Conservation (phyloP, 1,140 invertebrate genomes). For the Gonioctena quinquepunctata region DNA sequence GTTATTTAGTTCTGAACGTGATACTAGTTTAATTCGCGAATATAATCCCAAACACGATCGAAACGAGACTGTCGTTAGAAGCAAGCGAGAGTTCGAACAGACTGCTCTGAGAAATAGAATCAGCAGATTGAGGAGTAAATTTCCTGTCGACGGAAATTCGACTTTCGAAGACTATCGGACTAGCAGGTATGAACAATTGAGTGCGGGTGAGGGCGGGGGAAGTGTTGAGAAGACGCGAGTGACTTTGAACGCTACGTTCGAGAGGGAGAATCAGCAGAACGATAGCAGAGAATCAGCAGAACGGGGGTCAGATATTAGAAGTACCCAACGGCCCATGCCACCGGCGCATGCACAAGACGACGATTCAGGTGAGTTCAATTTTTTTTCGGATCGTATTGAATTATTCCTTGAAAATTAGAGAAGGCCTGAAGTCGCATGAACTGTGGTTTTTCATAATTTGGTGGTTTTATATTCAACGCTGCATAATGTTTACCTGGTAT, state of each 20-base stretch:
- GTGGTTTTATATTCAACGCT: too few species aligned
- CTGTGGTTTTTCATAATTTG: too few species aligned
- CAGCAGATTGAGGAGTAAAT: neutral
- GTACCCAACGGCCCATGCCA: slow-evolving; percentile 30
- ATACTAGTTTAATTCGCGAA: slow-evolving; percentile 28
- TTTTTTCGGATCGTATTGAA: too few species aligned
- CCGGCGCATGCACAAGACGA: slow-evolving; percentile 30
- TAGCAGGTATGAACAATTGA: neutral
- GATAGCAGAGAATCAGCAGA: neutral
- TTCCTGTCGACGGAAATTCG: neutral
- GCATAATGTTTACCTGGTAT: too few species aligned
- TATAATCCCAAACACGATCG: neutral
- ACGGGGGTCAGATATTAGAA: neutral
- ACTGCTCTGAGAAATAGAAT: neutral
- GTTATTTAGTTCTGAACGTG: slow-evolving; percentile 16
- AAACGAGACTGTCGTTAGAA: neutral
- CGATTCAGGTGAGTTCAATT: neutral
- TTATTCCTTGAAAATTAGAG: too few species aligned
- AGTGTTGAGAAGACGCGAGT: slow-evolving; percentile 1
- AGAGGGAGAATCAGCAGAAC: neutral
- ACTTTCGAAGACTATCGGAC: slow-evolving; percentile 6
- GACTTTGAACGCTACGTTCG: neutral
- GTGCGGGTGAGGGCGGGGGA: neutral
- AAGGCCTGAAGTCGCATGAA: too few species aligned
- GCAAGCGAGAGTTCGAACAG: neutral